Percentiles rank a stretch among this genome's conserved stretches.
These are phyloP conservation scores for Monochamus saltuarius DNA, from an alignment of 1,140 invertebrate genomes.

Conservation along the genomic window DNA sequence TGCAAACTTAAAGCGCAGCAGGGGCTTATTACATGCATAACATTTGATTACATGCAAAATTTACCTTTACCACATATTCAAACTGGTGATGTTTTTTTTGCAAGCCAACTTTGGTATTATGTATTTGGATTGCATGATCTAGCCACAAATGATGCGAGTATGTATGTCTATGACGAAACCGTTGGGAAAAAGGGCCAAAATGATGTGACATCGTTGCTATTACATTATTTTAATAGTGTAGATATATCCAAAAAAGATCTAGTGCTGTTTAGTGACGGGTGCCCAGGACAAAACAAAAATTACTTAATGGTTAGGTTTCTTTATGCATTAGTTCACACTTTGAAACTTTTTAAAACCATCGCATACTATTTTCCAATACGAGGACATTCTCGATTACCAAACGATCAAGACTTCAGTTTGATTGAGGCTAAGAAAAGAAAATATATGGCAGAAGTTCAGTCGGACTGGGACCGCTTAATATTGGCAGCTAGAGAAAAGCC, in stretches of 20 bases:
- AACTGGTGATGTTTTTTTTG: no score
- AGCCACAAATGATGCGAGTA: no score
- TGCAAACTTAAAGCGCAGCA: no score
- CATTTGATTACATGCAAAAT: no score
- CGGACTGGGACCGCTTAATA: constrained; percentile 21
- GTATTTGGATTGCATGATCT: neutral
- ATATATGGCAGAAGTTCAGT: neutral
- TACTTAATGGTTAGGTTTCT: constrained; percentile 1
- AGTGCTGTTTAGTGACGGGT: constrained; percentile 3
- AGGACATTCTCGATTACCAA: constrained; percentile 3
- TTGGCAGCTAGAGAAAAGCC: constrained; percentile 13
- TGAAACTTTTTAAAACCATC: neutral
- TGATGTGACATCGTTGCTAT: neutral
- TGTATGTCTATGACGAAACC: no score
- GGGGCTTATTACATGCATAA: no score
- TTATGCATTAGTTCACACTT: neutral
- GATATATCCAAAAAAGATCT: neutral
- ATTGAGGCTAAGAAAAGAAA: constrained; percentile 6
- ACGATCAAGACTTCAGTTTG: constrained; percentile 6
- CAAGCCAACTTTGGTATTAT: constrained; percentile 6
- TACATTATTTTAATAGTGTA: constrained; percentile 3
- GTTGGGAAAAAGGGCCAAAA: no score
- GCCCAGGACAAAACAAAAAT: constrained; percentile 9
- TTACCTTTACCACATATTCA: no score
- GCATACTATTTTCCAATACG: neutral